These are phyloP conservation scores for Sakesphorus luctuosus DNA, from an alignment of 2,113 vertebrate species.

Conservation along the genomic window DNA sequence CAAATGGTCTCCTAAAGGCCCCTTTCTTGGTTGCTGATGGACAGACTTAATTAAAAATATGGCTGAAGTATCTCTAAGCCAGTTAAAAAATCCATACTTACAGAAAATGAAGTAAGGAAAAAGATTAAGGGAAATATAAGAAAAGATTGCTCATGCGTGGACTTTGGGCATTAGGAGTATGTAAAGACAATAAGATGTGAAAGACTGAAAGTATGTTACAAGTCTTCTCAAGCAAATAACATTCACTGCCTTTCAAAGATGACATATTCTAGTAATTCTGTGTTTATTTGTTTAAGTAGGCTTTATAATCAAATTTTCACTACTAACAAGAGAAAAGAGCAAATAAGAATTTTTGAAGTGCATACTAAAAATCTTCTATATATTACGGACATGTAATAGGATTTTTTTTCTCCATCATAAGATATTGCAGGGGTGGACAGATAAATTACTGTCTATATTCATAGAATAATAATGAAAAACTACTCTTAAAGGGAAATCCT, in stretches of 20 bases:
- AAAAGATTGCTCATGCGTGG: not conserved
- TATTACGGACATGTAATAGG: constrained; percentile 15
- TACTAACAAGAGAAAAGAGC: constrained; percentile 25
- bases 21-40: not conserved
- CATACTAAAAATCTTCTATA: constrained; percentile 35
- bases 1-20: not conserved
- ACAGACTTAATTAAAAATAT: not conserved
- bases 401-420: constrained; percentile 33
- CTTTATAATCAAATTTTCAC: constrained; percentile 44
- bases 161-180: not conserved
- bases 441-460: constrained; percentile 60
- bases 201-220: not conserved
- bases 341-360: not conserved
- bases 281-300: constrained; percentile 56
- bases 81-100: not conserved
- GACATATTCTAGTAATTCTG: constrained; percentile 39
- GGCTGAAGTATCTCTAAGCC: not conserved
- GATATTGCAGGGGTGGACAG: constrained; percentile 38
- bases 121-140: not conserved
- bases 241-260: constrained; percentile 21
- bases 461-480: constrained; percentile 55
- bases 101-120: not conserved
- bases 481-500: constrained; percentile 41
- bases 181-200: not conserved
- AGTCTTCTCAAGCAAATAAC: constrained; percentile 22